These are phyloP conservation scores for Cherax destructor DNA, from an alignment of 1,140 invertebrate species.

Conservation along the genomic window DNA sequence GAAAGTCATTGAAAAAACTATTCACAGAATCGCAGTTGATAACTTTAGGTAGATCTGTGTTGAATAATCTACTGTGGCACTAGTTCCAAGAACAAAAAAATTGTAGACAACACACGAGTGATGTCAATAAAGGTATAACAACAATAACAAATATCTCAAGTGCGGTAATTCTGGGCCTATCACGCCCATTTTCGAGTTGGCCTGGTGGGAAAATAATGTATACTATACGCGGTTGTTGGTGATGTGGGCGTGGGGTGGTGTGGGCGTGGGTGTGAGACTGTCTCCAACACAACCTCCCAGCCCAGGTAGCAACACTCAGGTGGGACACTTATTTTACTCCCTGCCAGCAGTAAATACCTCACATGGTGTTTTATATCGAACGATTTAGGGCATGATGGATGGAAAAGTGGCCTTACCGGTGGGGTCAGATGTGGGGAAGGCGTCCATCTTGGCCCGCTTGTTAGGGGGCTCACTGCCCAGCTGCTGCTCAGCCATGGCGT, in stretches of 20 bases:
- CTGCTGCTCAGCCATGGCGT: conserved; percentile 66
- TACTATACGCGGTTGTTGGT: background rate
- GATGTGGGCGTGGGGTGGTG: background rate
- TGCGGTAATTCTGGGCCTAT: background rate
- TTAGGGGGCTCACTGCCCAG: conserved; percentile 60
- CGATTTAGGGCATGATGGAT: background rate
- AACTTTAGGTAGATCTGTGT: background rate
- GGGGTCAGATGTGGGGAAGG: conserved; percentile 62
- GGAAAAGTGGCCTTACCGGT: conserved; percentile 35
- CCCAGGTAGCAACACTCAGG: conserved; percentile 24
- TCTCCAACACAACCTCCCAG: background rate
- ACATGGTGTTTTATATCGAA: background rate
- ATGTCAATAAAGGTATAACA: background rate
- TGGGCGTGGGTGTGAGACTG: background rate
- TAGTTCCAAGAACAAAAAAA: background rate
- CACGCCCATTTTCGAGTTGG: too few species aligned
- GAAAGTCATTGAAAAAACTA: background rate
- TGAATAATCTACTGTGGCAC: background rate
- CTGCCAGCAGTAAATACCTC: background rate
- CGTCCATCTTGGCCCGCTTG: conserved; percentile 62
- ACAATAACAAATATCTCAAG: background rate
- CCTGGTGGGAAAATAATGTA: background rate
- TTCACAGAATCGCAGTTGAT: background rate
- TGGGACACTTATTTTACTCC: background rate
- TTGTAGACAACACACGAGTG: background rate